A percentile compares a stretch with the other conserved stretches of the same genome.
phyloP scores from a whole-genome alignment of 2,113 vertebrate genomes.

The Oncorhynchus gorbuscha region DNA sequence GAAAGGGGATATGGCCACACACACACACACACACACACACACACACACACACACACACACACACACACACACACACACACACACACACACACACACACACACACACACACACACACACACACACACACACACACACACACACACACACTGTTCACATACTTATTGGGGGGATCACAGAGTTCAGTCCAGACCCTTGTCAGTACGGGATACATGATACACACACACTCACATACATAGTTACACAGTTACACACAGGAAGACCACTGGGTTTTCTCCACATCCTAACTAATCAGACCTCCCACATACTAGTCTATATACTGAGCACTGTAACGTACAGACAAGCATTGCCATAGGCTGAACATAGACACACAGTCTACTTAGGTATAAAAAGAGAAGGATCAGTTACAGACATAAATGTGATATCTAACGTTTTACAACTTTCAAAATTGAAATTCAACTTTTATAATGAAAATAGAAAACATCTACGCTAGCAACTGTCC shows the following conservation, averaged over 20 bases:
- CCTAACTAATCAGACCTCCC: slow-evolving; percentile 30
- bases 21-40: background rate
- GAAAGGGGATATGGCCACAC: background rate
- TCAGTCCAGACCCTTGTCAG: too few species aligned
- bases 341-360: too few species aligned
- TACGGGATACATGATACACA: slow-evolving; percentile 9
- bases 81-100: background rate
- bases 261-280: slow-evolving; percentile 10
- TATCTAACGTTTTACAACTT: too few species aligned
- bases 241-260: slow-evolving; percentile 38
- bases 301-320: slow-evolving; percentile 22
- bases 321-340: too few species aligned
- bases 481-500: too few species aligned
- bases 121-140: slow-evolving; percentile 18
- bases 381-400: too few species aligned
- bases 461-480: too few species aligned
- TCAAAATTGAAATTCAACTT: too few species aligned
- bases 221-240: background rate
- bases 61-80: background rate
- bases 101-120: background rate
- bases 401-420: too few species aligned
- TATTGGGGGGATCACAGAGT: background rate
- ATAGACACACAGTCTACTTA: too few species aligned
- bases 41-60: slow-evolving; percentile 9
- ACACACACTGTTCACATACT: slow-evolving; percentile 22